Conservation (phyloP, 2,113 vertebrate genomes). For the Todiramphus chloris region DNA sequence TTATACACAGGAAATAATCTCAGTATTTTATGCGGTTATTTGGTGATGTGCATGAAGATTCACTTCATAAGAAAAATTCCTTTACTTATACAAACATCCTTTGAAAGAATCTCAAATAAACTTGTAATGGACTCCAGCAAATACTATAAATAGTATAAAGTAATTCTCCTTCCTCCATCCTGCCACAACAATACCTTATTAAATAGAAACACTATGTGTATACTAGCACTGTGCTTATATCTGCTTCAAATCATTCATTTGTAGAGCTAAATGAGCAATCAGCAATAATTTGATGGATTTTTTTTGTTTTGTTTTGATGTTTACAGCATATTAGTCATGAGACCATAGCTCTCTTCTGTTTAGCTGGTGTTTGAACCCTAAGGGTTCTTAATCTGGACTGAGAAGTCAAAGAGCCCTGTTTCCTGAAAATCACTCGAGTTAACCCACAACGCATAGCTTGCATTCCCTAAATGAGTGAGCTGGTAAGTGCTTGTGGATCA, state of each 20-base stretch:
- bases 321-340: neutral
- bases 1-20: neutral
- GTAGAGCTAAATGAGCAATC: neutral
- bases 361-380: neutral
- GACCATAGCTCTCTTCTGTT: neutral
- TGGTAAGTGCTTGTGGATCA: neutral
- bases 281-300: neutral
- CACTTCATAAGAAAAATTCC: neutral
- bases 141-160: neutral
- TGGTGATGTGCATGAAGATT: neutral
- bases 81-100: neutral
- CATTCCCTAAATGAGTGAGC: neutral
- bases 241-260: neutral
- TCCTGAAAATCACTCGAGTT: neutral
- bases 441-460: neutral
- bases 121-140: neutral
- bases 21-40: neutral
- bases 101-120: neutral
- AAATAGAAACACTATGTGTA: neutral
- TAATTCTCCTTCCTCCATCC: neutral
- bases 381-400: neutral
- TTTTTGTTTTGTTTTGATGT: neutral
- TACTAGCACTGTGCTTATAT: neutral
- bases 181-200: neutral
- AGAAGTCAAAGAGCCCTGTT: neutral